phyloP scores from a whole-genome alignment of 2,888 invertebrate genomes.

The Esperia sulphurella region DNA sequence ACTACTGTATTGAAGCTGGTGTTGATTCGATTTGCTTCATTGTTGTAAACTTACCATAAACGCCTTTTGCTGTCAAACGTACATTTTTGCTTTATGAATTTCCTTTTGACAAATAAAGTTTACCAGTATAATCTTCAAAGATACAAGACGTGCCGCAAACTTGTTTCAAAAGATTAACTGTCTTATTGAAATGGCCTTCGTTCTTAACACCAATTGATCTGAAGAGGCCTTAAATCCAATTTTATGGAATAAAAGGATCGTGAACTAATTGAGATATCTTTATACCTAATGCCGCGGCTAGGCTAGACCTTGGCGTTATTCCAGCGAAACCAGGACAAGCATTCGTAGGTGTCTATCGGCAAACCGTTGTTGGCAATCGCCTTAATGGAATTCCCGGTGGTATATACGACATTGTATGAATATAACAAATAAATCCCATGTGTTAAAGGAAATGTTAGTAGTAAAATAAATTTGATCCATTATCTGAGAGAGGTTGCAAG shows the following conservation, averaged over 20 bases:
- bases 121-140: background rate
- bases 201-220: constrained; percentile 13
- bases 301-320: constrained; percentile 58
- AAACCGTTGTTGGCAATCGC: constrained; percentile 69
- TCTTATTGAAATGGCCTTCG: constrained; percentile 22
- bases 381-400: constrained; percentile 50
- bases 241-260: constrained; percentile 25
- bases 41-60: background rate
- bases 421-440: background rate
- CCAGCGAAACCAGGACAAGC: constrained; percentile 66
- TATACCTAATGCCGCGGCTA: constrained; percentile 40
- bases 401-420: constrained; percentile 2
- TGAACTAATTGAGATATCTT: constrained; percentile 30
- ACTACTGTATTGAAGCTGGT: constrained; percentile 1
- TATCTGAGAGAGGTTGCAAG: too few species aligned
- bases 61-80: background rate
- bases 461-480: too few species aligned
- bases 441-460: too few species aligned
- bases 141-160: background rate
- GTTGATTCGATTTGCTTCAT: background rate
- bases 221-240: constrained; percentile 1
- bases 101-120: too few species aligned
- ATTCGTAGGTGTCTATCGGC: constrained; percentile 53
- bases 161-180: constrained; percentile 17
- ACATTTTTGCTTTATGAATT: background rate